phyloP scores from a whole-genome alignment of 2,888 invertebrate species.

The Cheilosia impressa region DNA sequence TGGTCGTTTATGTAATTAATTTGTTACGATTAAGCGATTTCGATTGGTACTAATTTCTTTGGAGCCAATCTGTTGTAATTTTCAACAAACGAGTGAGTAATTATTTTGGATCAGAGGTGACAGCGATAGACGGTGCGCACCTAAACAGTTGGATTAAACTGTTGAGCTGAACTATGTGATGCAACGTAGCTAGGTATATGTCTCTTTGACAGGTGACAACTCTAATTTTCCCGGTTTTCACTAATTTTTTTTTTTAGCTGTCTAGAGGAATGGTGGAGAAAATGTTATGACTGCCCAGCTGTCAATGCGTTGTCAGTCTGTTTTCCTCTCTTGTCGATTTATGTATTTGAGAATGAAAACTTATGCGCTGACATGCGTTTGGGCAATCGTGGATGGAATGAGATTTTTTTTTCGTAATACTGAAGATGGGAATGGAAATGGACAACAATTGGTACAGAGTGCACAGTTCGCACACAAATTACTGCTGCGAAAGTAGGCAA shows the following conservation, averaged over 20 bases:
- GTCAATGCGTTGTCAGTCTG: not conserved
- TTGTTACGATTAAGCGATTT: slow-evolving; percentile 66
- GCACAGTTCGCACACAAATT: too few species aligned
- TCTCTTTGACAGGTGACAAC: not conserved
- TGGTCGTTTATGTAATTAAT: slow-evolving; percentile 67
- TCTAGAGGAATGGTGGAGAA: not conserved
- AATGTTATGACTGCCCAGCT: slow-evolving; percentile 10
- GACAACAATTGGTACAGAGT: too few species aligned
- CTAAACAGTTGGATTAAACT: not conserved
- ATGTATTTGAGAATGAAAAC: not conserved
- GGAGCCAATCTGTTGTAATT: slow-evolving; percentile 2
- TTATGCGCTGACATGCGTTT: not conserved
- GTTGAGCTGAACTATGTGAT: not conserved
- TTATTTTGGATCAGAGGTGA: slow-evolving; percentile 30
- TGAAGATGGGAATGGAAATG: too few species aligned
- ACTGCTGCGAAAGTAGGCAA: too few species aligned
- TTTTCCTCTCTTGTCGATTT: not conserved
- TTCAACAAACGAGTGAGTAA: slow-evolving; percentile 16
- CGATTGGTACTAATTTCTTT: slow-evolving; percentile 30
- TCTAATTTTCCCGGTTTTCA: not conserved
- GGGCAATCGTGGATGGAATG: not conserved
- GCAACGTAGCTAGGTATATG: not conserved
- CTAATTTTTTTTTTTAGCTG: not conserved
- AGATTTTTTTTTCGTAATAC: too few species aligned
- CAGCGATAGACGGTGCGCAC: slow-evolving; percentile 12